Evolutionary conservation across 2,797 vertebrate genomes (phyloP), one percentile per base, ranked within the genome.

Genomic region (Jordanella pulchra): DNA sequence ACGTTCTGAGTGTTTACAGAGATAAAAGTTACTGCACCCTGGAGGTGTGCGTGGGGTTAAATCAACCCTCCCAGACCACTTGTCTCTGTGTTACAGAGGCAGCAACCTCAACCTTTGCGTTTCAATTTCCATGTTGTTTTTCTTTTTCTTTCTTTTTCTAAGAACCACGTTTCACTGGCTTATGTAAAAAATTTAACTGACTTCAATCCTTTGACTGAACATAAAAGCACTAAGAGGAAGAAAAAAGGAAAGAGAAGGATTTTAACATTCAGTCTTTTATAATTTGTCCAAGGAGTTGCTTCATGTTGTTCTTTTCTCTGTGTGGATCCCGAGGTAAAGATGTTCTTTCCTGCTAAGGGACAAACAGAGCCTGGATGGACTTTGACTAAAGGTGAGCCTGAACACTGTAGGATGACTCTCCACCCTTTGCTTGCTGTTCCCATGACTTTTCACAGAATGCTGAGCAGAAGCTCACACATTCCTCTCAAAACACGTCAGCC

Each of bases 391-490:
- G 64, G 69, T 63, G 60, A 71, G 73, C 73, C 1, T 45, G 76
- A 67, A 69, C 55, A 28, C 73, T 76, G 42, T 70, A 72, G 50
- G 73, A 67, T 54, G 61, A 75, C 51, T 44, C 48, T 76, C 56
- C 45, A 60, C 53, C 60, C 27, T 14, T 77, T 51, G 56, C 65
- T 14, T 39, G 9, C n/a, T 28, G 69, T 65, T 84, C 71, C 79
- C 68, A 74, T 25, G 51, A 69, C 78, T 81, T 80, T 39, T 68
- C 56, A 71, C 71, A 67, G 78, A 83, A 70, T 51, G 67, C 60
- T 64, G 60, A n/a, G 61, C 42, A 88, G 81, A 84, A 77, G 67
- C 69, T 76, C 51, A 27, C 66, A 80, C 89, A 91, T 93, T 92
- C 91, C 92, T 82, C 75, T 71, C 61, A 28, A 47, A 15, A 63